Evolutionary conservation across 2,888 invertebrate species (phyloP).

Genomic region (Perithous albicinctus): DNA sequence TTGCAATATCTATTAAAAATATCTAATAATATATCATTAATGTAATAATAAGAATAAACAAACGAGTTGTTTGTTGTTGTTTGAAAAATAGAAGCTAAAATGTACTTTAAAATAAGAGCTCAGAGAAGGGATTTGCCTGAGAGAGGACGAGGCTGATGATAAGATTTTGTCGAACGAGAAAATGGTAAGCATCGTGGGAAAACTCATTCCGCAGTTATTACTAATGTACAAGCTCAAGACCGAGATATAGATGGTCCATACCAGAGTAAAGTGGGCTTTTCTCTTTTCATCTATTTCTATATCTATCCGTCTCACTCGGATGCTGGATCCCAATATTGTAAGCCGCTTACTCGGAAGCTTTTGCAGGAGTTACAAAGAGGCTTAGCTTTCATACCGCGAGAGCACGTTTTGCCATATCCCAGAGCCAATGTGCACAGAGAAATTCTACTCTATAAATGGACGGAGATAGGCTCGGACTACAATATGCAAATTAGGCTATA

Average conservation of each 20-base stretch:
- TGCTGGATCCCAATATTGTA: constrained; percentile 48
- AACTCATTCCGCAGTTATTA: constrained; percentile 34
- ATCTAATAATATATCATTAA: not conserved
- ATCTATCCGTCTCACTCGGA: constrained; percentile 34
- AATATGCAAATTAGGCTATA: constrained; percentile 50
- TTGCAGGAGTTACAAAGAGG: constrained; percentile 57
- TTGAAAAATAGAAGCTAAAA: not conserved
- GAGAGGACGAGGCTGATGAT: constrained; percentile 8
- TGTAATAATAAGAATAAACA: not conserved
- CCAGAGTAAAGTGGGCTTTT: not conserved
- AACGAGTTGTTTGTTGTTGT: not conserved
- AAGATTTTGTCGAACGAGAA: constrained; percentile 34
- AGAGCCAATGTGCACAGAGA: constrained; percentile 3
- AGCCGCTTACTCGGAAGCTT: constrained; percentile 61
- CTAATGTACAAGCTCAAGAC: constrained; percentile 36
- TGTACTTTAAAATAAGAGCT: not conserved
- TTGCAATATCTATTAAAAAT: not conserved
- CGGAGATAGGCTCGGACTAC: constrained; percentile 7
- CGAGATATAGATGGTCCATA: not conserved
- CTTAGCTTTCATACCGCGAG: constrained; percentile 47
- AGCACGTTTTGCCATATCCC: constrained; percentile 28
- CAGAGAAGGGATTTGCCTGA: not conserved
- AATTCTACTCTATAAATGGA: not conserved
- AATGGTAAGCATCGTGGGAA: constrained; percentile 52
- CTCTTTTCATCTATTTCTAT: constrained; percentile 17